Evolutionary conservation across 2,797 vertebrate genomes (phyloP).

Genomic region (Coregonus sp.): DNA sequence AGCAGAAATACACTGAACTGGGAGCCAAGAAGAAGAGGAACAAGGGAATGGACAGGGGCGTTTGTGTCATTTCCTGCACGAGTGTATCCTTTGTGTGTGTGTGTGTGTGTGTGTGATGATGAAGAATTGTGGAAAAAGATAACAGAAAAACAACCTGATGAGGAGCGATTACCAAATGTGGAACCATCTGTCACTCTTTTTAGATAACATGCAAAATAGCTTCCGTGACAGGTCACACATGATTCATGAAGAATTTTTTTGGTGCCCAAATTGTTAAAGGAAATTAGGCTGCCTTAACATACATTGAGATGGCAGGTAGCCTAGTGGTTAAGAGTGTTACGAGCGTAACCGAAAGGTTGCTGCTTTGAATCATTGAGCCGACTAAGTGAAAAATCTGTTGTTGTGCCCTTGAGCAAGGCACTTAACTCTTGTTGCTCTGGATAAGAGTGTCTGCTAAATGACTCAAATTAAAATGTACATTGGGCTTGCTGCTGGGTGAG

Average conservation of each 20-base stretch:
- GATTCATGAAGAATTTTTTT: slow-evolving; percentile 10
- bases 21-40: slow-evolving; percentile 3
- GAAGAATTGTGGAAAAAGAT: slow-evolving; percentile 9
- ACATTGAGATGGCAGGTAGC: no score
- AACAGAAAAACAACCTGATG: slow-evolving; percentile 18
- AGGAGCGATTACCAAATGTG: slow-evolving; percentile 37
- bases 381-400: no score
- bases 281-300: neutral
- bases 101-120: slow-evolving; percentile 11
- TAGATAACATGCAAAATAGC: slow-evolving; percentile 9
- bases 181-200: slow-evolving; percentile 17
- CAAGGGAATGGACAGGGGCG: neutral
- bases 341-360: no score
- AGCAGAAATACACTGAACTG: no score
- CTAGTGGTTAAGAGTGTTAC: no score
- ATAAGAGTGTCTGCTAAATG: no score
- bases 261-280: slow-evolving; percentile 13
- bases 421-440: no score
- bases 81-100: neutral
- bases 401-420: no score
- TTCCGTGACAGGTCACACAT: slow-evolving; percentile 15
- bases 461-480: no score
- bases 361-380: no score
- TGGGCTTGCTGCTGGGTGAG: no score
- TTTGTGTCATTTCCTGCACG: slow-evolving; percentile 21